Percentiles rank a stretch among this genome's conserved stretches.
Conservation (phyloP, 2,888 invertebrate genomes). For the Philereme transversata region DNA sequence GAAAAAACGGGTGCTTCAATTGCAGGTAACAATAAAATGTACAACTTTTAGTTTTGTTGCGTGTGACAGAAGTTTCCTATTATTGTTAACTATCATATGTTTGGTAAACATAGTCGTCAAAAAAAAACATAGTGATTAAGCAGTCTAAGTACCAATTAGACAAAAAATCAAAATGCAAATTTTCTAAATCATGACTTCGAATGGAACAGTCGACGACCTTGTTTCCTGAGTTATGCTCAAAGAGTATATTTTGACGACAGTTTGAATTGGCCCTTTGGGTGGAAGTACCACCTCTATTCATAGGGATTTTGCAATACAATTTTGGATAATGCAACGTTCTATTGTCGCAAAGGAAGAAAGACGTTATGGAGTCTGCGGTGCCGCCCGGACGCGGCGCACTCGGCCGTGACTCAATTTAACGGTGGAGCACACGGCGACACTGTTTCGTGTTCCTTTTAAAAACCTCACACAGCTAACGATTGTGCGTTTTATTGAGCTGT, state of each 20-base stretch:
- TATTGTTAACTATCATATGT: no score
- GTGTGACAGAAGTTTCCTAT: no score
- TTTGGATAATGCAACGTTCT: constrained; percentile 58
- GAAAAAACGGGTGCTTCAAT: constrained; percentile 11
- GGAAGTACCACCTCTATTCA: constrained; percentile 33
- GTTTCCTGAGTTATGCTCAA: constrained; percentile 11
- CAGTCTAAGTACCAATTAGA: constrained; percentile 16
- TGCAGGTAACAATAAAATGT: background rate
- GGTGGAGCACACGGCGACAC: constrained; percentile 61
- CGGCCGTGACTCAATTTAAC: constrained; percentile 68
- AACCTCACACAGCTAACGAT: constrained; percentile 38
- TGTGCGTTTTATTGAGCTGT: constrained; percentile 42
- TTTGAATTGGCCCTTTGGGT: constrained; percentile 19
- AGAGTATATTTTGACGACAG: constrained; percentile 2
- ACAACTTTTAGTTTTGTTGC: no score
- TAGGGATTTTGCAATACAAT: constrained; percentile 46
- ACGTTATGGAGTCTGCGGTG: constrained; percentile 42
- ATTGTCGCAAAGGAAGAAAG: constrained; percentile 63
- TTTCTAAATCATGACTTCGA: constrained; percentile 19
- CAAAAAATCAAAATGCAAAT: constrained; percentile 19
- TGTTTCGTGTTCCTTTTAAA: constrained; percentile 52
- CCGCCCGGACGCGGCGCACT: constrained; percentile 58
- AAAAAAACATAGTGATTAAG: constrained; percentile 5
- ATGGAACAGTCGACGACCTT: constrained; percentile 3
- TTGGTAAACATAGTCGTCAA: constrained; percentile 8